Evolutionary conservation across 2,797 vertebrate genomes (phyloP), one percentile per base, ranked within the genome.

Genomic region (Takifugu ocellatus): DNA sequence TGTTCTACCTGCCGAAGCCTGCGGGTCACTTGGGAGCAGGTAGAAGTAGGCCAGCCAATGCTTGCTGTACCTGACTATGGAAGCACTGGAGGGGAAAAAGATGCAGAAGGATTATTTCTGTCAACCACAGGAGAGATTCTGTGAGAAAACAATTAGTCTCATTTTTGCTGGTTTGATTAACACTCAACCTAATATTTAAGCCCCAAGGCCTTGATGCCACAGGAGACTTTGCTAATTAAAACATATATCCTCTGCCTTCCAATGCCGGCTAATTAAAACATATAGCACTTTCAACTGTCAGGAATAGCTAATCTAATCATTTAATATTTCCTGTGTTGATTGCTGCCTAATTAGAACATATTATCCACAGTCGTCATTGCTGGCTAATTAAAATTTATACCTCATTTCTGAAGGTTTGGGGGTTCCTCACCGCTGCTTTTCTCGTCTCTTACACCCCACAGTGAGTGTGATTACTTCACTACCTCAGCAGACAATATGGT

Each of bases 121-220:
- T 79, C 70, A 3, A 43, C 79, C 84, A 72, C 79, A 55, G 45
- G 82, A 85, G 84, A 76, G 58, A 69, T 1, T 44, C 55, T 14
- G 61, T 45, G 54, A 46, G 65, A 85, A 87, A 87, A 88, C 87
- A 89, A 88, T 89, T 89, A 89, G 85, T 87, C 82, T 83, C 65
- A 85, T 85, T 86, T 70, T 67, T 77, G 64, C 69, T 77, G 73
- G 72, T 88, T 86, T 89, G 84, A 89, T 88, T 89, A 89, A 85
- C 82, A 66, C 49, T 82, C 69, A 65, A 72, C 71, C 79, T 81
- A 52, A 61, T 74, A 78, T 72, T 79, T 72, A 65, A 82, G 70
- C 66, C 85, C 78, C 0, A 29, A 66, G 80, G 81, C 75, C 75
- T 59, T 6, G 5, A 43, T 72, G 61, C 84, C 85, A 73, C 83